A percentile compares a stretch with the other conserved stretches of the same genome.
Evolutionary conservation across 2,888 invertebrate genomes (phyloP).

Genomic region (Vanessa cardui): DNA sequence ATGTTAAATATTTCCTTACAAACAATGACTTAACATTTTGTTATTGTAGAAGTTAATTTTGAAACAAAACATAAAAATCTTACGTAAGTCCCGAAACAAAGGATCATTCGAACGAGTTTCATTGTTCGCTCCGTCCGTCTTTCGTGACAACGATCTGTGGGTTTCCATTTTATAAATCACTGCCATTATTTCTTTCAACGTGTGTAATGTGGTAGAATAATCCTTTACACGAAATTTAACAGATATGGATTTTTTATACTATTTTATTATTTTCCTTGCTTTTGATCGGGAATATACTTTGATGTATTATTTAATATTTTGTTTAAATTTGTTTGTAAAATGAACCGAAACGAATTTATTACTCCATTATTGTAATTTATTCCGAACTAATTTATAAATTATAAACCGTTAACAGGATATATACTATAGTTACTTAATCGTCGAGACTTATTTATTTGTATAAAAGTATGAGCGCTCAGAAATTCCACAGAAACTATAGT

Average conservation of each 20-base stretch:
- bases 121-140: conserved; percentile 45
- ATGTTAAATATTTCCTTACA: neutral
- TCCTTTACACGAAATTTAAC: conserved; percentile 37
- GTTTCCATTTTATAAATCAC: conserved; percentile 47
- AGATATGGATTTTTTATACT: neutral
- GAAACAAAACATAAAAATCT: conserved; percentile 13
- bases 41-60: neutral
- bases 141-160: conserved; percentile 38
- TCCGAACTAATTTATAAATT: neutral
- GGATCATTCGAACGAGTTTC: conserved; percentile 44
- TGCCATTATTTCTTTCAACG: conserved; percentile 48
- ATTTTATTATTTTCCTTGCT: neutral
- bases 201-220: conserved; percentile 48
- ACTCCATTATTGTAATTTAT: too few relatives aligned
- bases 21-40: neutral
- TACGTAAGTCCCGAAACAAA: conserved; percentile 28
- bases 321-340: too few relatives aligned
- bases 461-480: conserved; percentile 21
- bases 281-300: neutral
- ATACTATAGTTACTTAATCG: conserved; percentile 18
- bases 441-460: conserved; percentile 33
- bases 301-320: neutral
- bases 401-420: conserved; percentile 15
- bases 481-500: conserved; percentile 34
- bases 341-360: too few relatives aligned